Evolutionary conservation across 2,888 invertebrate genomes (phyloP), one percentile per base, ranked within the genome.

Genomic region (Ophioninae sp.): DNA sequence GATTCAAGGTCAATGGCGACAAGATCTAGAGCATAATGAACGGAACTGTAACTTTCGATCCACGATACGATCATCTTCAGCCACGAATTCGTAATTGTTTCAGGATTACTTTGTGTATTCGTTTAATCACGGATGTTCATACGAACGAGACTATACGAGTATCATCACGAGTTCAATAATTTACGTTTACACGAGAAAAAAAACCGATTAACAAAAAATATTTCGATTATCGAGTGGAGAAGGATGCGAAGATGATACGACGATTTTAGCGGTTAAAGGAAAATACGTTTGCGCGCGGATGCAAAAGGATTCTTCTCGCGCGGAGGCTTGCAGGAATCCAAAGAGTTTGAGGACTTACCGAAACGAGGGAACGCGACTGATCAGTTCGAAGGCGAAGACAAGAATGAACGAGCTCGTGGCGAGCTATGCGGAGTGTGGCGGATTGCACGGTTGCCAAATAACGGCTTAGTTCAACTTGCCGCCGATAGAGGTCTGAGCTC

Each of bases 131-230:
- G 30, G 80, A 82, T 80, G 74, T 86, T 91, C 91, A 91, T 91
- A 91, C 91, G 91, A 91, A 91, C 91, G 91, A 91, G 91, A 91
- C 91, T 88, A 86, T 74, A 56, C 73, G 57, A 13, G 13, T 89
- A 78, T 91, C 91, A 91, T 91, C 91, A 91, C 84, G 39, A 17
- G n/a, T n/a, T n/a, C n/a, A n/a, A 13, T 37, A 20, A 6, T 13
- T 50, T 50, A 5, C 0, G 41, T 67, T 23, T 21, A 7, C 6
- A 8, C 56, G 13, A 20, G 20, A 73, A 61, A n/a, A 8, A 3
- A 10, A 59, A n/a, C 10, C 0, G 0, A 37, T 5, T 30, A 30
- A 13, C 2, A 6, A 74, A 83, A 84, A 84, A 81, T 84, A 81
- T 67, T 39, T 23, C 10, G 10, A 21, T 10, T 21, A 57, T 75